These are phyloP conservation scores for Petrocephalus schoutedeni DNA, from an alignment of 2,797 vertebrate genomes.

Conservation along the genomic window DNA sequence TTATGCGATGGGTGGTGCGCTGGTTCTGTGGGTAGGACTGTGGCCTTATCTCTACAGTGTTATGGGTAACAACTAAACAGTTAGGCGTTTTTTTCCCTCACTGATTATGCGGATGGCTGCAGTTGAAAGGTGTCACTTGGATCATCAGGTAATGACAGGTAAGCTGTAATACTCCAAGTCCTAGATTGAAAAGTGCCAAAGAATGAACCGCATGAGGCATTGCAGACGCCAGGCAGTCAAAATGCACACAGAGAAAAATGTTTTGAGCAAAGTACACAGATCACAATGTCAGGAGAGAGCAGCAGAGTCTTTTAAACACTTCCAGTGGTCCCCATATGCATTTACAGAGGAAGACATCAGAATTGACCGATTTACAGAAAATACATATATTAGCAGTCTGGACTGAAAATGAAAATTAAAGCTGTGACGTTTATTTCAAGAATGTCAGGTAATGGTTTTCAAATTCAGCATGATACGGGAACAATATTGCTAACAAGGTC, in stretches of 20 bases:
- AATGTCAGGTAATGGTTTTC: background rate
- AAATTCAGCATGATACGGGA: background rate
- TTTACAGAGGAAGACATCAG: background rate
- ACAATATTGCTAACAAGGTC: background rate
- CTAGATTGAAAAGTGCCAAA: background rate
- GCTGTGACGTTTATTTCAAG: background rate
- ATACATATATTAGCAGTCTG: background rate
- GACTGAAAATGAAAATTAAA: background rate
- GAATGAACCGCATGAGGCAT: background rate
- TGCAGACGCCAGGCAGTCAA: background rate
- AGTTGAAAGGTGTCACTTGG: background rate
- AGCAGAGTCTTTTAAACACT: background rate
- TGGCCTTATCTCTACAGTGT: background rate
- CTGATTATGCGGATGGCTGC: background rate
- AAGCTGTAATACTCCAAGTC: background rate
- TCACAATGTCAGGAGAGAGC: background rate
- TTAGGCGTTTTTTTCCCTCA: background rate
- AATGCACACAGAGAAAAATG: background rate
- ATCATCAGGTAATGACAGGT: background rate
- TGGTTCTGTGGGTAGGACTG: background rate
- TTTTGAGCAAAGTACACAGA: background rate
- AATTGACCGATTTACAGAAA: background rate
- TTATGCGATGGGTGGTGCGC: background rate
- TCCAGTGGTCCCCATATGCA: background rate
- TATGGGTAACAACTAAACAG: background rate